phyloP scores from a whole-genome alignment of 2,113 vertebrate species.

The Chaenogobius annularis region DNA sequence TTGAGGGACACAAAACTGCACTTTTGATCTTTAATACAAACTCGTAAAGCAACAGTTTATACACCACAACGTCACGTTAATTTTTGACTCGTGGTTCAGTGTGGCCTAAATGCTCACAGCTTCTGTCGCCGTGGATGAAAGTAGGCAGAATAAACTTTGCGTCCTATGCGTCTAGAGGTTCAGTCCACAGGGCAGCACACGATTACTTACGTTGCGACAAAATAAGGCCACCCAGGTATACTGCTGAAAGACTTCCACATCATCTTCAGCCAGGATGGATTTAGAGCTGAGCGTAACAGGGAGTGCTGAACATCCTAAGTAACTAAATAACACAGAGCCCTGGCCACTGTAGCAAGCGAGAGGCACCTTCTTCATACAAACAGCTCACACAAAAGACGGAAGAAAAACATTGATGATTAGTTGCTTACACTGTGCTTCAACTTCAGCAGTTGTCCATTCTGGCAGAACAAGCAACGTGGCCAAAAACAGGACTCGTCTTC shows the following conservation, averaged over 20 bases:
- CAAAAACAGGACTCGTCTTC: slow-evolving; percentile 19
- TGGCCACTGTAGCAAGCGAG: background rate
- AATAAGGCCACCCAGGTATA: slow-evolving; percentile 45
- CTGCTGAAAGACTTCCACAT: slow-evolving; percentile 19
- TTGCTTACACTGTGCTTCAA: background rate
- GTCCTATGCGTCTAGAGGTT: slow-evolving; percentile 5
- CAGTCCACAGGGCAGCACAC: slow-evolving; percentile 3
- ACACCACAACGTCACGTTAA: background rate
- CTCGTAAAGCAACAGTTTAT: background rate
- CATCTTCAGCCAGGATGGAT: slow-evolving; percentile 17
- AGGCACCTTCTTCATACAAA: background rate
- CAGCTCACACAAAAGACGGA: background rate
- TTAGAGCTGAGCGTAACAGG: slow-evolving; percentile 23
- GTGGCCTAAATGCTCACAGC: slow-evolving; percentile 27
- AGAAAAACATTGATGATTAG: background rate
- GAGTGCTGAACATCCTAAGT: slow-evolving; percentile 22
- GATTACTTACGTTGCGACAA: slow-evolving; percentile 37
- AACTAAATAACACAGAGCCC: slow-evolving; percentile 12
- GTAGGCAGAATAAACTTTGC: slow-evolving; percentile 16
- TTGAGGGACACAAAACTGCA: slow-evolving; percentile 3
- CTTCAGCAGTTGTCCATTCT: slow-evolving; percentile 12
- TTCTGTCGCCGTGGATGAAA: slow-evolving; percentile 24
- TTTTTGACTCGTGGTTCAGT: slow-evolving; percentile 23
- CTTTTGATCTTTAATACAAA: background rate
- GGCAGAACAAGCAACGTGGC: slow-evolving; percentile 5